Evolutionary conservation across 2,888 invertebrate species (phyloP).

Genomic region (Melinaea menophilus): DNA sequence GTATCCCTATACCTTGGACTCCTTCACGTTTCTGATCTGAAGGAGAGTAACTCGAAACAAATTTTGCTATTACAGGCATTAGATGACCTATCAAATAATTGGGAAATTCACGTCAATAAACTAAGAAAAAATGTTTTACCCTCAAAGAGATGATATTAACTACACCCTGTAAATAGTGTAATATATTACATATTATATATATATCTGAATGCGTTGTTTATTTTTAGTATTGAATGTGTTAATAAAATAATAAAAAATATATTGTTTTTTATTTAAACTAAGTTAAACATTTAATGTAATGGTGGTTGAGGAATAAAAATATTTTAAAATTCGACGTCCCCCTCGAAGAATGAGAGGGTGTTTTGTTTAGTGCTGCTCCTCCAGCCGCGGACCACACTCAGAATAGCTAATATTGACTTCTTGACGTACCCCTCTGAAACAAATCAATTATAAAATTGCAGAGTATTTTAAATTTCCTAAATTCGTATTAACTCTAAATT

Average conservation of each 20-base stretch:
- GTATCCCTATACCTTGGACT: slow-evolving; percentile 60
- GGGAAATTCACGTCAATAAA: slow-evolving; percentile 56
- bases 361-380: slow-evolving; percentile 65
- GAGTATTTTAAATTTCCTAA: too few species aligned
- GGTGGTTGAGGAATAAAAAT: background rate
- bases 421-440: slow-evolving; percentile 54
- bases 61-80: slow-evolving; percentile 48
- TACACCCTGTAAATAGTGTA: slow-evolving; percentile 67
- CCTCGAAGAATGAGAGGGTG: slow-evolving; percentile 66
- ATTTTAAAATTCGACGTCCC: slow-evolving; percentile 56
- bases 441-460: background rate
- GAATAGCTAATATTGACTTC: slow-evolving; percentile 50
- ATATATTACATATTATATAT: slow-evolving; percentile 64
- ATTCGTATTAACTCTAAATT: too few species aligned
- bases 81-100: slow-evolving; percentile 50
- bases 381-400: slow-evolving; percentile 67
- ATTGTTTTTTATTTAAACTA: background rate
- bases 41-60: slow-evolving; percentile 45
- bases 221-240: slow-evolving; percentile 56
- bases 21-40: slow-evolving; percentile 57
- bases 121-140: slow-evolving; percentile 48
- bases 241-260: slow-evolving; percentile 54
- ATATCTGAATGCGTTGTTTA: slow-evolving; percentile 59
- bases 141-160: slow-evolving; percentile 43
- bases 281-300: too few species aligned